phyloP scores from a whole-genome alignment of 2,113 vertebrate species.

The Tichodroma muraria region DNA sequence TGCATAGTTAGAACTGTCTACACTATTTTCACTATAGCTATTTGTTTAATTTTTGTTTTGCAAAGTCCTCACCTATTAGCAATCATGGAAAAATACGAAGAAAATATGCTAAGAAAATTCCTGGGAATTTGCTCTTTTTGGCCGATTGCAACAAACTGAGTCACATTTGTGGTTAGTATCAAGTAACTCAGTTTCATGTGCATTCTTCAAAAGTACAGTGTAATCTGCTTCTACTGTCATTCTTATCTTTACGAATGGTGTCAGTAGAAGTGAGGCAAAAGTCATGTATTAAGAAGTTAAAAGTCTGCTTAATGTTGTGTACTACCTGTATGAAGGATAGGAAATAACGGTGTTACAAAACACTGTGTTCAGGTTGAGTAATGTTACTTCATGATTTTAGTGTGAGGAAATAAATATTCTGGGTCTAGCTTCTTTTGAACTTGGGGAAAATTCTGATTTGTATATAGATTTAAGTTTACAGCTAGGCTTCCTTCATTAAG shows the following conservation, averaged over 20 bases:
- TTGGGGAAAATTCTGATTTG: not conserved
- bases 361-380: not conserved
- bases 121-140: not conserved
- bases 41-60: not conserved
- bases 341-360: not conserved
- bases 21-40: not conserved
- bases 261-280: not conserved
- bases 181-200: not conserved
- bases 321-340: not conserved
- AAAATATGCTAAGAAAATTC: not conserved
- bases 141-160: not conserved
- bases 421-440: not conserved
- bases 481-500: not conserved
- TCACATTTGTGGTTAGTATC: not conserved
- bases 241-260: not conserved
- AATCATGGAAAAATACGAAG: not conserved
- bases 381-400: not conserved
- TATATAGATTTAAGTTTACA: not conserved
- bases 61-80: not conserved
- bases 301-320: not conserved
- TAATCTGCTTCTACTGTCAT: not conserved
- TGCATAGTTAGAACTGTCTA: not conserved
- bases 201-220: not conserved
- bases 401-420: not conserved
- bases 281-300: not conserved